Conservation (phyloP, 2,888 invertebrate species). For the Vesta saturnalis region DNA sequence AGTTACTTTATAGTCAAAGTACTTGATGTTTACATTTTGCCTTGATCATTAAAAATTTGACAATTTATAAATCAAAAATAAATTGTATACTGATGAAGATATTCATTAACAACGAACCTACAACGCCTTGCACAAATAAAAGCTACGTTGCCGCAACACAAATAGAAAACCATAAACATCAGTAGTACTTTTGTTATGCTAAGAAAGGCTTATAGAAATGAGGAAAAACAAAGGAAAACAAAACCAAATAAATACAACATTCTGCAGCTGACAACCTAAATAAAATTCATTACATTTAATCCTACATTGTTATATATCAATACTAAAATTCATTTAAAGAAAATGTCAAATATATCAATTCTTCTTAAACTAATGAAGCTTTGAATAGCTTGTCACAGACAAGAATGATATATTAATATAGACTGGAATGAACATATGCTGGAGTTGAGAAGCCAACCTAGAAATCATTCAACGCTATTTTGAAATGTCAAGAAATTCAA, state of each 20-base stretch:
- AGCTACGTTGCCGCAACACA: too few relatives aligned
- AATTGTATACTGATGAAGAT: too few relatives aligned
- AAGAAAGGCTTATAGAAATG: neutral
- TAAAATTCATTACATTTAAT: neutral
- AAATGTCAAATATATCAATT: neutral
- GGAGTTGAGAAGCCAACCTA: too few relatives aligned
- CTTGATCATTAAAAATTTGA: too few relatives aligned
- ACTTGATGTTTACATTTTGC: too few relatives aligned
- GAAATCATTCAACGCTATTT: neutral
- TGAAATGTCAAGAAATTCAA: neutral
- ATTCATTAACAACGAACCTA: too few relatives aligned
- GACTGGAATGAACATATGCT: neutral
- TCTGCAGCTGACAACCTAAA: slow-evolving; percentile 1
- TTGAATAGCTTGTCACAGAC: neutral
- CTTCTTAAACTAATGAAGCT: neutral
- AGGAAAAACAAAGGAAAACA: neutral
- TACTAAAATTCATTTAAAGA: neutral
- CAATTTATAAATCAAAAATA: too few relatives aligned
- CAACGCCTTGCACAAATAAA: too few relatives aligned
- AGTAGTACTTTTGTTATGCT: neutral
- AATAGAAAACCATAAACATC: too few relatives aligned
- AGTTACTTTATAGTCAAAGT: too few relatives aligned
- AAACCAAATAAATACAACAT: neutral
- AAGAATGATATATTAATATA: neutral
- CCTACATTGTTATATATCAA: neutral